Conservation (phyloP, 2,113 vertebrate species). For the Marmota monax region DNA sequence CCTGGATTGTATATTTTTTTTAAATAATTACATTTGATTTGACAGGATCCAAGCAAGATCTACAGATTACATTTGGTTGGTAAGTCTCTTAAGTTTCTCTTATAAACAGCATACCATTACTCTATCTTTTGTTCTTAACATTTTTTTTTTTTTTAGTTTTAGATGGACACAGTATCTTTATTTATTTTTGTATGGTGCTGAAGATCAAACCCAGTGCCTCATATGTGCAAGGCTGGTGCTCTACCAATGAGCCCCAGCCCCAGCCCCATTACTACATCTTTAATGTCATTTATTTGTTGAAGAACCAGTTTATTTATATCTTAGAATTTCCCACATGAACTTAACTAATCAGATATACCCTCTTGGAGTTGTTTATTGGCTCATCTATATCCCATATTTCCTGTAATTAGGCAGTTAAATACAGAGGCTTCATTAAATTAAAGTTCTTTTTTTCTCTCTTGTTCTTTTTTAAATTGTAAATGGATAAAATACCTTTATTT, state of each 20-base stretch:
- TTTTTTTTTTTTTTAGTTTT: too few species aligned
- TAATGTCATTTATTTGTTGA: conserved; percentile 34
- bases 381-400: conserved; percentile 17
- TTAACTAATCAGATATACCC: not conserved
- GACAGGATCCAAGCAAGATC: not conserved
- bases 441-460: too few species aligned
- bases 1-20: not conserved
- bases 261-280: not conserved
- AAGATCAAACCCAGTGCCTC: too few species aligned
- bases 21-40: not conserved
- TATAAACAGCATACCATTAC: not conserved
- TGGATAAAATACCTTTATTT: too few species aligned
- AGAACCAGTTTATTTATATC: conserved; percentile 27
- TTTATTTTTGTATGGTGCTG: too few species aligned
- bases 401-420: conserved; percentile 32
- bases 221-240: too few species aligned
- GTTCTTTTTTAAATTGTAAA: too few species aligned
- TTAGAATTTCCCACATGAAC: conserved; percentile 20
- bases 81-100: not conserved
- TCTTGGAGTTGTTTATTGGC: not conserved
- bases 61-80: not conserved
- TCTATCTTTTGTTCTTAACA: too few species aligned
- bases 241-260: too few species aligned
- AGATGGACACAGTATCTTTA: too few species aligned
- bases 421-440: not conserved